Percentiles rank a stretch among this genome's conserved stretches.
phyloP scores from a whole-genome alignment of 2,113 vertebrate species.

The Trogon melanurus region DNA sequence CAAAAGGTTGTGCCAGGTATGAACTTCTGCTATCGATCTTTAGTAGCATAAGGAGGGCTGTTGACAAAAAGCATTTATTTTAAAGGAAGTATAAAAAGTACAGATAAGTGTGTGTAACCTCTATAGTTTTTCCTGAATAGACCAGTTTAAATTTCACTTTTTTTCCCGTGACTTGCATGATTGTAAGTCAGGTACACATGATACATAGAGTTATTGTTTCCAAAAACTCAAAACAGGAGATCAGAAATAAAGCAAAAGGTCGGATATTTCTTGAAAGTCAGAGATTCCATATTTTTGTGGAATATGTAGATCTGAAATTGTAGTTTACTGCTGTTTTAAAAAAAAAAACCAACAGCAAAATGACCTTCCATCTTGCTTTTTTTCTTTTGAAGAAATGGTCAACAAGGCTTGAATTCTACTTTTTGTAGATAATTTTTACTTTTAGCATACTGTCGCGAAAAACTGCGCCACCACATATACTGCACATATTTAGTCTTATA shows the following conservation, averaged over 20 bases:
- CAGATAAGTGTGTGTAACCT: background rate
- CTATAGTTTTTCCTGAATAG: background rate
- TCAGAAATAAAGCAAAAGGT: background rate
- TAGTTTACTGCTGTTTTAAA: background rate
- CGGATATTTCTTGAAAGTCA: background rate
- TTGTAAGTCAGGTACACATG: background rate
- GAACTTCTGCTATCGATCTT: background rate
- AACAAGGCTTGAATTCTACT: rapidly evolving
- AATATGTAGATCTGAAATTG: background rate
- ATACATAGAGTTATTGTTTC: background rate
- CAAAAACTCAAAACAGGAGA: background rate
- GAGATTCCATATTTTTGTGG: background rate
- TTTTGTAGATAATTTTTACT: background rate
- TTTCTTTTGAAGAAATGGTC: background rate
- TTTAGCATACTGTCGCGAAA: background rate
- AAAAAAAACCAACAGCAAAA: background rate
- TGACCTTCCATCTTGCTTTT: background rate
- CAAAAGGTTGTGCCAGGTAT: background rate
- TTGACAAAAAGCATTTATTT: background rate
- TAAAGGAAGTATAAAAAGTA: background rate
- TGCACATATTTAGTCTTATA: background rate
- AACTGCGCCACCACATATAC: too few relatives aligned
- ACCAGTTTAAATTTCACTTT: background rate
- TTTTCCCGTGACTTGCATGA: background rate
- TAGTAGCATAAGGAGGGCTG: background rate